These are phyloP conservation scores for Crocidura indochinensis DNA, from an alignment of 2,797 vertebrate species.

Conservation along the genomic window DNA sequence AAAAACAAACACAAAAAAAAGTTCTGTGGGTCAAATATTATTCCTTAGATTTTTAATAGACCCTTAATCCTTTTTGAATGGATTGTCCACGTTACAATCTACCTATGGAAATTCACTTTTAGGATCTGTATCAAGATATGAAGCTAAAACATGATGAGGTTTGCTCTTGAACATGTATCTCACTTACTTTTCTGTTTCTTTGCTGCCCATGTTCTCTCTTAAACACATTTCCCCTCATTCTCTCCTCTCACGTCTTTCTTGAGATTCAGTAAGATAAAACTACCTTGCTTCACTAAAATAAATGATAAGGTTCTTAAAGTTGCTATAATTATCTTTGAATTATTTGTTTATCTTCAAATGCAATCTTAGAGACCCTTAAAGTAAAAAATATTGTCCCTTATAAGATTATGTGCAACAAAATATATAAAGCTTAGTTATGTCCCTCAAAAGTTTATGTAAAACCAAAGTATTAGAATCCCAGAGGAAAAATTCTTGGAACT, in stretches of 20 bases:
- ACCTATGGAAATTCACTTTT: conserved; percentile 28
- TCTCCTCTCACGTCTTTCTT: too few species aligned
- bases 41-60: not conserved
- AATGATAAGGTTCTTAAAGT: not conserved
- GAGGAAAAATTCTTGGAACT: conserved; percentile 37
- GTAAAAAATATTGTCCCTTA: not conserved
- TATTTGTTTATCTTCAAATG: conserved; percentile 31
- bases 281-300: not conserved
- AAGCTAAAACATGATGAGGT: not conserved
- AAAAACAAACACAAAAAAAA: too few species aligned
- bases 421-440: not conserved
- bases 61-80: not conserved
- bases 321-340: conserved; percentile 32
- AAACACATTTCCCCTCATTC: too few species aligned
- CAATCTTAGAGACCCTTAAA: conserved; percentile 5
- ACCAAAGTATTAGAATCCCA: conserved; percentile 1
- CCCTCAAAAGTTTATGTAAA: conserved; percentile 19
- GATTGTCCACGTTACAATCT: not conserved
- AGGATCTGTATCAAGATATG: conserved; percentile 16
- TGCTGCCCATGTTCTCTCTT: too few species aligned
- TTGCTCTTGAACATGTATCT: too few species aligned
- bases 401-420: too few species aligned
- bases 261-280: too few species aligned
- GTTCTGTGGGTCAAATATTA: conserved; percentile 27
- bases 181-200: too few species aligned